phyloP scores from a whole-genome alignment of 2,797 vertebrate genomes.

The Smutsia gigantea region DNA sequence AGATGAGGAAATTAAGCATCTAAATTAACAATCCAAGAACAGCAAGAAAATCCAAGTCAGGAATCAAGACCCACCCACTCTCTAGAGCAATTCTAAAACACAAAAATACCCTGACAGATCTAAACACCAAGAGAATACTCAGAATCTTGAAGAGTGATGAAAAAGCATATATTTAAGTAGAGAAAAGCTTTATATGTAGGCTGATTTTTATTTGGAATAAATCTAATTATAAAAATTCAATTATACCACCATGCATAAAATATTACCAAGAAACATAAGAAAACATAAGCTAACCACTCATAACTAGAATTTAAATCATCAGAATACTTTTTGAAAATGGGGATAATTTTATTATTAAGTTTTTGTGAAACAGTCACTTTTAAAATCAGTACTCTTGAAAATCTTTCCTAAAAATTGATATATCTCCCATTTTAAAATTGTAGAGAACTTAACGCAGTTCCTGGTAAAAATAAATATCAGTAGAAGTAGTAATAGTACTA shows the following conservation, averaged over 20 bases:
- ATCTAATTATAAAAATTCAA: neutral
- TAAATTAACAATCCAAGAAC: neutral
- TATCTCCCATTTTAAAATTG: neutral
- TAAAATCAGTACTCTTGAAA: neutral
- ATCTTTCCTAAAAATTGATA: neutral
- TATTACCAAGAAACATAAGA: neutral
- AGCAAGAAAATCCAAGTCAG: neutral
- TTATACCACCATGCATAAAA: neutral
- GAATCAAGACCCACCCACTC: neutral
- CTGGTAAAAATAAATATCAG: neutral
- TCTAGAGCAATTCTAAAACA: neutral
- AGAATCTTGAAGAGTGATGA: neutral
- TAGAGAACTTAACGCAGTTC: neutral
- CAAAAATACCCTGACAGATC: neutral
- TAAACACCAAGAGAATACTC: neutral
- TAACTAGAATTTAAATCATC: neutral
- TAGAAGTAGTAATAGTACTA: too few relatives aligned
- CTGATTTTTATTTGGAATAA: neutral
- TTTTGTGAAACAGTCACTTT: neutral
- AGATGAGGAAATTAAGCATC: neutral
- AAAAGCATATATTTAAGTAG: neutral
- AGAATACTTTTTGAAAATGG: neutral
- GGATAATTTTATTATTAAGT: neutral
- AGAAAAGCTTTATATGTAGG: neutral
- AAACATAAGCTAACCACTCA: neutral